Evolutionary conservation across 2,113 vertebrate species (phyloP).

Genomic region (Psittacula cyanocephala): DNA sequence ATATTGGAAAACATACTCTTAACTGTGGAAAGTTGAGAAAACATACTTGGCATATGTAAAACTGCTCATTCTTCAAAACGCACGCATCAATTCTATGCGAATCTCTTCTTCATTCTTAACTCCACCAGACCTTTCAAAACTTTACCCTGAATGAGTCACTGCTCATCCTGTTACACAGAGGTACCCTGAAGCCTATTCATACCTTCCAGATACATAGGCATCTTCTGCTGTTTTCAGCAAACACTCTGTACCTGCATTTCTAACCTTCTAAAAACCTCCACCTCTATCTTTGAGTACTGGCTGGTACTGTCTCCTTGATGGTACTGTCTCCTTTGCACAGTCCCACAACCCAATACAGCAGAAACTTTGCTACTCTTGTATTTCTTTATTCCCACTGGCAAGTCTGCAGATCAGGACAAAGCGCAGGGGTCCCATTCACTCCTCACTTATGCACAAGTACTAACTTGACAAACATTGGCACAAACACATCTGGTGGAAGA

Average conservation of each 20-base stretch:
- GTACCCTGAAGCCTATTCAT: background rate
- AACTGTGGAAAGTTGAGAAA: background rate
- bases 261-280: background rate
- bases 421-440: background rate
- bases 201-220: fast-evolving
- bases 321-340: background rate
- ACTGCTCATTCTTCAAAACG: background rate
- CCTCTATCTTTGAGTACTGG: background rate
- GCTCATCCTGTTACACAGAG: background rate
- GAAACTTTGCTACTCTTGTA: background rate
- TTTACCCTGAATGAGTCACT: background rate
- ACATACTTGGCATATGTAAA: background rate
- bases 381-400: background rate
- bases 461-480: background rate
- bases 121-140: background rate
- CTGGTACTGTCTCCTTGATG: background rate
- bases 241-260: background rate
- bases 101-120: background rate
- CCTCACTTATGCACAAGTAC: background rate
- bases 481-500: background rate
- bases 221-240: background rate
- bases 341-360: background rate
- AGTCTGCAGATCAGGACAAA: background rate
- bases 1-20: background rate
- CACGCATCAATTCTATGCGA: background rate